Conservation (phyloP, 2,888 invertebrate genomes). For the Maniola hyperantus region DNA sequence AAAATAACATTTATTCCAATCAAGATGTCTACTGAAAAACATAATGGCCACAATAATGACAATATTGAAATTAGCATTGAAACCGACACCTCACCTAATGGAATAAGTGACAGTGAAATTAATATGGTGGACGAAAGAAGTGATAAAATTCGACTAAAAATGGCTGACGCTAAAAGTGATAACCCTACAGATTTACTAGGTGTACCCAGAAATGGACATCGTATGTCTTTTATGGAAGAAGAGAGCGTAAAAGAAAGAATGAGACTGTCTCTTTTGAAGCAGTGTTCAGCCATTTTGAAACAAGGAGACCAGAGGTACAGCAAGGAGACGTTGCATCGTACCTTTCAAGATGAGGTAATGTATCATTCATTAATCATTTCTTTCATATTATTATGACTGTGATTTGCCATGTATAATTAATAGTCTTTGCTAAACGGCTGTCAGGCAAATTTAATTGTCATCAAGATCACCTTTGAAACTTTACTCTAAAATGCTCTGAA, state of each 20-base stretch:
- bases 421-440: too few species aligned
- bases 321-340: conserved; percentile 84
- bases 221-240: conserved; percentile 87
- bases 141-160: conserved; percentile 4
- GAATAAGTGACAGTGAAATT: conserved; percentile 38
- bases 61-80: conserved; percentile 36
- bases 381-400: neutral
- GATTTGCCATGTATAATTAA: neutral
- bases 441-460: too few species aligned
- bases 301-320: conserved; percentile 84
- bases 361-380: neutral
- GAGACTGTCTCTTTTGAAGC: conserved; percentile 83
- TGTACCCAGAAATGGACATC: conserved; percentile 56
- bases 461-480: too few species aligned
- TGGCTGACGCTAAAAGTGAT: conserved; percentile 4
- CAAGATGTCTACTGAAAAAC: conserved; percentile 35
- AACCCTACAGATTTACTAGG: conserved; percentile 48
- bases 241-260: conserved; percentile 85
- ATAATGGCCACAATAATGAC: conserved; percentile 29
- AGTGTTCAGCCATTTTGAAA: conserved; percentile 85
- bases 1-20: neutral
- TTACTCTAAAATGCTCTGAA: too few species aligned
- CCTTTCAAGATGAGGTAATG: conserved; percentile 87
- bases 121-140: conserved; percentile 37
- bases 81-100: conserved; percentile 34